phyloP scores from a whole-genome alignment of 2,797 vertebrate genomes.

The Micropoecilia bifurca region DNA sequence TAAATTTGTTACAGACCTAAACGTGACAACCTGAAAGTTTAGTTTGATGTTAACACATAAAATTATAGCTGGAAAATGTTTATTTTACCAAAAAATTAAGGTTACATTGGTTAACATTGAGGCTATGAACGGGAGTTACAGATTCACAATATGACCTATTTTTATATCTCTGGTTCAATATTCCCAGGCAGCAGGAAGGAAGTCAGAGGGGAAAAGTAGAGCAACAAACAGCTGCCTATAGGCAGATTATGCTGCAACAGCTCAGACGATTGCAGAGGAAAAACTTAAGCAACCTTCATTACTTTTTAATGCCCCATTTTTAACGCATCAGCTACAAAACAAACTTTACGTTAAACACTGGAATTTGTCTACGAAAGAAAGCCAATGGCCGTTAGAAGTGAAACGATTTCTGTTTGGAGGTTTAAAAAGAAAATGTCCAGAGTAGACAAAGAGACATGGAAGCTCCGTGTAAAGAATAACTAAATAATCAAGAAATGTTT shows the following conservation, averaged over 20 bases:
- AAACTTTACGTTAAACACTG: neutral
- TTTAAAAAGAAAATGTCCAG: neutral
- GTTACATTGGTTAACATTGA: neutral
- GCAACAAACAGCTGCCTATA: neutral
- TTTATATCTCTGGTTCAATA: neutral
- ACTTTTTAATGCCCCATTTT: constrained; percentile 1
- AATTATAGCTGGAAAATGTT: neutral
- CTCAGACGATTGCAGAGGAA: neutral
- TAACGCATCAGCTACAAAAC: neutral
- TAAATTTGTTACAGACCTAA: neutral
- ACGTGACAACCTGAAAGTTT: neutral
- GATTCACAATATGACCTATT: neutral
- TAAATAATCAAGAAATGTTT: too few relatives aligned
- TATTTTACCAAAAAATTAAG: neutral
- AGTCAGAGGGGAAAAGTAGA: neutral
- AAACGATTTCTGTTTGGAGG: neutral
- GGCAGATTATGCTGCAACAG: neutral
- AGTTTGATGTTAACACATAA: neutral
- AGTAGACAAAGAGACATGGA: neutral
- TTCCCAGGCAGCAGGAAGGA: neutral
- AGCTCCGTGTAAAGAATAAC: neutral
- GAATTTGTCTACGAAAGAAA: neutral
- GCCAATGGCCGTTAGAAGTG: neutral
- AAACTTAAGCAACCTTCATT: neutral
- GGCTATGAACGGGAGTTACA: neutral